Percentiles rank a stretch among this genome's conserved stretches.
Conservation (phyloP, 1,140 invertebrate species). For the Papilio polyxenes region DNA sequence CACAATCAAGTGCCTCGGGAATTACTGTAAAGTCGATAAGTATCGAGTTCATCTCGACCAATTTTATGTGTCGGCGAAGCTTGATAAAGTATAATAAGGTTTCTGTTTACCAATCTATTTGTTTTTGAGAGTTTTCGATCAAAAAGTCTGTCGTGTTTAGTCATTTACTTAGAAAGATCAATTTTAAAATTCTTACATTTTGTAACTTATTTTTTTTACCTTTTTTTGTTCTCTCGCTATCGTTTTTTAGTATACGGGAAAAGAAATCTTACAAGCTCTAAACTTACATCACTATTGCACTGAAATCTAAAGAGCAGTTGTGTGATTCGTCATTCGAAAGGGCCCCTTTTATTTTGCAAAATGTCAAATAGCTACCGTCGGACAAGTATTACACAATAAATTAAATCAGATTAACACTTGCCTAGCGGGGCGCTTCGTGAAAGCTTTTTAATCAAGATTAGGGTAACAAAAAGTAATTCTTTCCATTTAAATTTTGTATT, state of each 20-base stretch:
- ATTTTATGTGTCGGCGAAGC: constrained; percentile 12
- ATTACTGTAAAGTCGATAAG: constrained; percentile 21
- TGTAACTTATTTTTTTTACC: no score
- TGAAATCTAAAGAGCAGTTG: constrained; percentile 15
- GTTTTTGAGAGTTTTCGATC: neutral
- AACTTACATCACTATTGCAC: constrained; percentile 16
- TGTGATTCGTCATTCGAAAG: constrained; percentile 35
- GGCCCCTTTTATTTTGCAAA: constrained; percentile 50
- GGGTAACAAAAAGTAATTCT: constrained; percentile 70
- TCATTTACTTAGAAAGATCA: neutral
- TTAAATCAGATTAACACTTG: constrained; percentile 79
- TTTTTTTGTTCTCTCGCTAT: neutral
- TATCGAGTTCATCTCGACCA: constrained; percentile 14
- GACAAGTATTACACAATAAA: constrained; percentile 64
- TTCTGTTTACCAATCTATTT: neutral
- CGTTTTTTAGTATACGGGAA: neutral
- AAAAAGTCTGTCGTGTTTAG: neutral
- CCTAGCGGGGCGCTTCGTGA: constrained; percentile 65
- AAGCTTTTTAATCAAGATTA: constrained; percentile 73
- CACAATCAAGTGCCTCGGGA: constrained; percentile 23
- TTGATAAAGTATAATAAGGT: constrained; percentile 5
- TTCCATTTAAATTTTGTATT: constrained; percentile 64
- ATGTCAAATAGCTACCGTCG: constrained; percentile 59
- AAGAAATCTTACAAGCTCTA: neutral
- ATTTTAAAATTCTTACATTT: no score